phyloP scores from a whole-genome alignment of 2,797 vertebrate species.

The Pseudotriccus pelzelni region DNA sequence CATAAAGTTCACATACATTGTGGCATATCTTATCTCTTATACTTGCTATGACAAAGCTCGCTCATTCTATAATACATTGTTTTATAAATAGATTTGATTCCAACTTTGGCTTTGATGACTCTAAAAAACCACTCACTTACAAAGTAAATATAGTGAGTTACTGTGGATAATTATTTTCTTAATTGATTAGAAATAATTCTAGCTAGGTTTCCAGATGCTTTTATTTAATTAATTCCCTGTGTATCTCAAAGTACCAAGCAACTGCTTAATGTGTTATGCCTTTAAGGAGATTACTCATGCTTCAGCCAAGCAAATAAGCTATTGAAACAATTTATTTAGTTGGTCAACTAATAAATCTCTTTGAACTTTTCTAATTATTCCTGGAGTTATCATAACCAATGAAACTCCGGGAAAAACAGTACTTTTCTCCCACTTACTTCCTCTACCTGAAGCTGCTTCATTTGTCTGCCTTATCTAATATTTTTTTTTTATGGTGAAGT shows the following conservation, averaged over 20 bases:
- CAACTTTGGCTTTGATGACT: not conserved
- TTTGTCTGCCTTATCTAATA: not conserved
- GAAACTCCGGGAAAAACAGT: not conserved
- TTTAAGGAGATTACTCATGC: not conserved
- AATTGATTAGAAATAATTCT: not conserved
- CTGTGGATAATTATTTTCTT: not conserved
- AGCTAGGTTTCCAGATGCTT: not conserved
- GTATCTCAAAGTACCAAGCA: not conserved
- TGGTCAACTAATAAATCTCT: not conserved
- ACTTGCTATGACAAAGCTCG: not conserved
- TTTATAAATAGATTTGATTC: not conserved
- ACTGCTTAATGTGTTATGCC: not conserved
- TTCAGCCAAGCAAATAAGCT: not conserved
- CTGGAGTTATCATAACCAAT: not conserved
- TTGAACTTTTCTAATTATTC: not conserved
- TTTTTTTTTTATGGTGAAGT: not conserved
- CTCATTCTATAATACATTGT: not conserved
- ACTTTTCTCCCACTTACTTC: not conserved
- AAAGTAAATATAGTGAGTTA: not conserved
- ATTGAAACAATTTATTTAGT: not conserved
- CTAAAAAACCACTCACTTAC: fast-evolving
- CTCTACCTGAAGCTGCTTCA: not conserved
- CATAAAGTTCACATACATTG: not conserved
- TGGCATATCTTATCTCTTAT: not conserved
- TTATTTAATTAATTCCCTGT: not conserved